A percentile compares a stretch with the other conserved stretches of the same genome.
Conservation (phyloP, 2,888 invertebrate species). For the Alloscopus bannaensis region DNA sequence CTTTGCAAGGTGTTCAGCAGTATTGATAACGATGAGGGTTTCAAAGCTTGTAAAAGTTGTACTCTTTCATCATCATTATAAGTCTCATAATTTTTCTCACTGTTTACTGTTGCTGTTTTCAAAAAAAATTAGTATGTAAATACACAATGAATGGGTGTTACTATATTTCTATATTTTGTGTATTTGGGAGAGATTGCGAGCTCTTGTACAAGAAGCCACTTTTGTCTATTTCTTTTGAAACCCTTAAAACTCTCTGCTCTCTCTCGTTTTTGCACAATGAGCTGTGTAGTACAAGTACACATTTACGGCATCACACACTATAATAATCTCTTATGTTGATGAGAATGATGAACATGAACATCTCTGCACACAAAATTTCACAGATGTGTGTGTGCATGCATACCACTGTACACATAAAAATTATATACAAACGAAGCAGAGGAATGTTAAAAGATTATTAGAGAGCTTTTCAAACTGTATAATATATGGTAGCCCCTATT, state of each 20-base stretch:
- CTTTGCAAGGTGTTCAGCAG: neutral
- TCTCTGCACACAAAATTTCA: too few species aligned
- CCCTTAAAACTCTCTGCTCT: neutral
- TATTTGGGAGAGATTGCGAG: too few species aligned
- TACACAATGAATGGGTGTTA: neutral
- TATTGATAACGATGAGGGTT: neutral
- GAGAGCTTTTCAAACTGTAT: neutral
- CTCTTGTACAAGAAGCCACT: too few species aligned
- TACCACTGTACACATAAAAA: too few species aligned
- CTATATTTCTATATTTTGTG: neutral
- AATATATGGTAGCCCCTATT: neutral
- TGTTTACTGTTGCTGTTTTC: neutral
- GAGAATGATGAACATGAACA: too few species aligned
- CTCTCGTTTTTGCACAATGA: too few species aligned
- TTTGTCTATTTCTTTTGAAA: neutral
- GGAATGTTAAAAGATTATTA: neutral
- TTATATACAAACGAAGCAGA: neutral
- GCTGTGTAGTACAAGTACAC: too few species aligned
- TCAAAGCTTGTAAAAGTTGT: neutral
- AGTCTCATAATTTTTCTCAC: neutral
- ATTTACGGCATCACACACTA: too few species aligned
- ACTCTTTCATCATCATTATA: constrained; percentile 13
- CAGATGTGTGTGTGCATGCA: too few species aligned
- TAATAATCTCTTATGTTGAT: too few species aligned
- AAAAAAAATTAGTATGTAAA: neutral